Evolutionary conservation across 2,113 vertebrate genomes (phyloP).

Genomic region (Tiliqua scincoides): DNA sequence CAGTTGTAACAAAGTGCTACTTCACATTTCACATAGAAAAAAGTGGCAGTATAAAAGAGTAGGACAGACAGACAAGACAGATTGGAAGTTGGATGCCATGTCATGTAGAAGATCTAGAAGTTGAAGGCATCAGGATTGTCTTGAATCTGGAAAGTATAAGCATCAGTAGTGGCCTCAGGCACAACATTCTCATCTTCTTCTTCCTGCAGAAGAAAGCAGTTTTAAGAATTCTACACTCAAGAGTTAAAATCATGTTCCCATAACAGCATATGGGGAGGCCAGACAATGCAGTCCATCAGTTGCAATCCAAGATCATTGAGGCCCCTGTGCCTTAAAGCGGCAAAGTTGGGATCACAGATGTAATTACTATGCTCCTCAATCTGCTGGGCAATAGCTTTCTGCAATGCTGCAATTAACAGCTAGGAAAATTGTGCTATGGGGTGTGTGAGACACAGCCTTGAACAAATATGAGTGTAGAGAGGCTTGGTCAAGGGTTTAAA

Average conservation of each 20-base stretch:
- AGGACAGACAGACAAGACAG: conserved; percentile 36
- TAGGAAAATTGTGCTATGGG: background rate
- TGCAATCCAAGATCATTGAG: background rate
- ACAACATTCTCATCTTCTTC: conserved; percentile 84
- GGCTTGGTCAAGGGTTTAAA: too few species aligned
- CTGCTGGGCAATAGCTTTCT: background rate
- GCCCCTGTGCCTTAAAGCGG: background rate
- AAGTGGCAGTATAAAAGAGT: conserved; percentile 58
- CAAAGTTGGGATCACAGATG: too few species aligned
- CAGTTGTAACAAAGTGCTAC: conserved; percentile 78
- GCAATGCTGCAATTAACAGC: background rate
- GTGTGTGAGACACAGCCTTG: too few species aligned
- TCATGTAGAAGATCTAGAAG: conserved; percentile 75
- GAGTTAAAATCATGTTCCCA: too few species aligned
- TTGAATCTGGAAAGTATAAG: conserved; percentile 81
- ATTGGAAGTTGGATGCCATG: conserved; percentile 13
- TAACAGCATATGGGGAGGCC: background rate
- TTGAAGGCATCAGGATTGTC: conserved; percentile 79
- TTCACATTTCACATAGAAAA: conserved; percentile 73
- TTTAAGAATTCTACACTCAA: background rate
- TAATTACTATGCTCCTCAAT: background rate
- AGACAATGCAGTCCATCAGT: too few species aligned
- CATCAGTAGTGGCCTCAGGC: conserved; percentile 79
- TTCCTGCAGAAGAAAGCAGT: conserved; percentile 71
- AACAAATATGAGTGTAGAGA: too few species aligned